Percentiles rank a stretch among this genome's conserved stretches.
These are phyloP conservation scores for Drosophila eugracilis DNA, from an alignment of 1,140 invertebrate genomes.

Conservation along the genomic window DNA sequence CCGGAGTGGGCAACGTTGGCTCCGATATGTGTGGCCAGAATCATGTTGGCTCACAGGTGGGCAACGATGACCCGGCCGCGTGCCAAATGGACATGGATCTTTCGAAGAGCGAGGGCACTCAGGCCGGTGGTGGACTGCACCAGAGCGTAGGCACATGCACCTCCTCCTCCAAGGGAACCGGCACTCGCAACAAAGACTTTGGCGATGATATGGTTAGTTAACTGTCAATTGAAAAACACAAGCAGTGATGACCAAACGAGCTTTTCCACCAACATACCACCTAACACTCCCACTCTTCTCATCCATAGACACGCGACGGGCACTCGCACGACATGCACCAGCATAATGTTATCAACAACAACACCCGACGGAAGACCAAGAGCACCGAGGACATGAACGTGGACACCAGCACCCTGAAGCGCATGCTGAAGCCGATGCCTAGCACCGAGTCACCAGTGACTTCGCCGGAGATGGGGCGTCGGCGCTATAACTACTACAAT, in stretches of 20 bases:
- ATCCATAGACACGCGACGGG: constrained; percentile 79
- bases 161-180: constrained; percentile 86
- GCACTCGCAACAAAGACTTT: constrained; percentile 86
- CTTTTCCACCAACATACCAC: constrained; percentile 17
- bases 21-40: constrained; percentile 86
- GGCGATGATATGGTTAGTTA: constrained; percentile 81
- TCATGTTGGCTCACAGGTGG: constrained; percentile 84
- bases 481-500: constrained; percentile 87
- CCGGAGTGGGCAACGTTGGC: constrained; percentile 67
- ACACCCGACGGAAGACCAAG: constrained; percentile 92
- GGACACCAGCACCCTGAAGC: constrained; percentile 94
- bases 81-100: constrained; percentile 85
- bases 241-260: neutral
- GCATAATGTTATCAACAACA: constrained; percentile 89
- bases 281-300: constrained; percentile 22
- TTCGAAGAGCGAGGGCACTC: constrained; percentile 92
- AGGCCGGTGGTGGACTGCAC: constrained; percentile 90
- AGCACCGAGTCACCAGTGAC: constrained; percentile 94
- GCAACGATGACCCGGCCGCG: constrained; percentile 72
- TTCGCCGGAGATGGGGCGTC: constrained; percentile 93
- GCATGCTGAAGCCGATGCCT: constrained; percentile 97
- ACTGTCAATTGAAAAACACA: neutral
- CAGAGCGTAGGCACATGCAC: constrained; percentile 84
- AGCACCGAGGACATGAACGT: constrained; percentile 96
- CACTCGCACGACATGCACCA: constrained; percentile 84